Evolutionary conservation across 1,140 invertebrate species (phyloP).

Genomic region (Episyrphus balteatus): DNA sequence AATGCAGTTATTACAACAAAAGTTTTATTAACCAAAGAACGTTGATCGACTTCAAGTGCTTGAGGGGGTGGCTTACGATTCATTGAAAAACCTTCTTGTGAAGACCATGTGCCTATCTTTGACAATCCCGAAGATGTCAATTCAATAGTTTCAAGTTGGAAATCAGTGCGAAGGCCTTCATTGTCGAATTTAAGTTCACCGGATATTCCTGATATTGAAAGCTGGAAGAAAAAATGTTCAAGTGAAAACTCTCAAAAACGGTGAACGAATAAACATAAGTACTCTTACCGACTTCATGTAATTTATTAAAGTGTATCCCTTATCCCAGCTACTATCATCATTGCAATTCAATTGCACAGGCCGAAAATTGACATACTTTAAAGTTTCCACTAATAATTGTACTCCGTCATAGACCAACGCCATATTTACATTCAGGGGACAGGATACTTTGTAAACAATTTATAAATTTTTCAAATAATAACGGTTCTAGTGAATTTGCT

Average conservation of each 20-base stretch:
- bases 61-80: slow-evolving; percentile 30
- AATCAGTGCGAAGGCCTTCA: slow-evolving; percentile 71
- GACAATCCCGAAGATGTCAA: slow-evolving; percentile 52
- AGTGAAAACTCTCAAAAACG: too few species aligned
- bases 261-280: too few species aligned
- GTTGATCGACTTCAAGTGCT: slow-evolving; percentile 38
- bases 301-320: slow-evolving; percentile 74
- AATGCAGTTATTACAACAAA: slow-evolving; percentile 76
- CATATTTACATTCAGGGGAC: slow-evolving; percentile 42
- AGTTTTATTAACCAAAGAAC: slow-evolving; percentile 65
- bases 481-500: slow-evolving; percentile 3
- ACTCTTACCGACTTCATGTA: slow-evolving; percentile 74
- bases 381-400: slow-evolving; percentile 55
- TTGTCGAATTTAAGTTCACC: slow-evolving; percentile 78
- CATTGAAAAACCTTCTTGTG: slow-evolving; percentile 39
- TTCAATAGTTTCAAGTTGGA: slow-evolving; percentile 68
- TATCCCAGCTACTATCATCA: slow-evolving; percentile 58
- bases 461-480: too few species aligned
- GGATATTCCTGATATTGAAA: slow-evolving; percentile 61
- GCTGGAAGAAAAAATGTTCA: slow-evolving; percentile 13
- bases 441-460: slow-evolving; percentile 19
- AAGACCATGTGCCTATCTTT: slow-evolving; percentile 65
- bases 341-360: slow-evolving; percentile 51
- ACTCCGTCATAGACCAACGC: slow-evolving; percentile 71
- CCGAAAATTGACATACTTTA: slow-evolving; percentile 45